Base-by-base conservation (phyloP, 2,113 vertebrate genomes). In the Egretta garzetta region DNA sequence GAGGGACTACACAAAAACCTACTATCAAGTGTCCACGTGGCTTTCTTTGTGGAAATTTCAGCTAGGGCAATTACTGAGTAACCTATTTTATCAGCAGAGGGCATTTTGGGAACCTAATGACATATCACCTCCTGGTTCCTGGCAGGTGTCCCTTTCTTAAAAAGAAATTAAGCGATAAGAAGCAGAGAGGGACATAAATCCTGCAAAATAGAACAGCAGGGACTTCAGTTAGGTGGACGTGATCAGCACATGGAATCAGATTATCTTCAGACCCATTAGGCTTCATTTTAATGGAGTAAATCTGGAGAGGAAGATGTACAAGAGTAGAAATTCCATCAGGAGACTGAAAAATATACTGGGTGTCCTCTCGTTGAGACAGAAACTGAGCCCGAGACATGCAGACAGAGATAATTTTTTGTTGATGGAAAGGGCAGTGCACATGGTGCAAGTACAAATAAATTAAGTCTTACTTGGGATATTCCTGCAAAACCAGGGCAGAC, bases 151-250 rank as follows among this genome's bases (percentile, higher is more conserved):
- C 63, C 43, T 74, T n/a, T 77, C 67, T 95, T 53, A 73, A 88
- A 76, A 80, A 88, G 66, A 88, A 88, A 95, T 80, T 63, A 92
- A 79, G 52, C 19, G 45, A n/a, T 66, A 86, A 80, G 43, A 83
- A 88, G 50, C 71, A 88, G 45, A 92, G 41, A 88, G 18, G 45
- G n/a, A 86, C 63, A 88, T 71, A 94, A 94, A 86, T 92, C 72
- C 80, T 83, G 35, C 41, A n/a, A 86, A 86, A 41, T 0, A 80
- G 32, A 94, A 58, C 91, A 92, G 63, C 67, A 63, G 83, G 86
- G 55, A 62, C 37, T 92, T 75, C 59, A 74, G n/a, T 12, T 16
- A 63, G 56, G 73, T 47, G 32, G 24, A 80, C 73, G 53, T n/a
- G 74, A 90, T 73, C 80, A 45, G 55, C 64, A 62, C 82, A 59